Base-by-base conservation (phyloP, 2,888 invertebrate genomes). In the Tiphia femorata region DNA sequence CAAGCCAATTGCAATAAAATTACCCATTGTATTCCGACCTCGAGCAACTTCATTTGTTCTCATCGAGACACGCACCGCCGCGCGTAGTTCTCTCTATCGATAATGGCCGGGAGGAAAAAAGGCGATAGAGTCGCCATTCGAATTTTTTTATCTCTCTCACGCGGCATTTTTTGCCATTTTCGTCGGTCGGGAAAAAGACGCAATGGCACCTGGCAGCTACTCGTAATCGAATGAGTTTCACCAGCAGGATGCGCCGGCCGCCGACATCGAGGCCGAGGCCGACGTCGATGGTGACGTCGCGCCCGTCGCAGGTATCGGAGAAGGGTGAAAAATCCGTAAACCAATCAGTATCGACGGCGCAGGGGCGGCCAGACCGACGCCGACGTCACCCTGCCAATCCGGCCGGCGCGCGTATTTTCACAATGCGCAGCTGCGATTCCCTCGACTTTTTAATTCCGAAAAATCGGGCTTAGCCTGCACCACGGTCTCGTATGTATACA, bases 261-360 rank as follows among this genome's bases (percentile, higher is more conserved):
- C n/a, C 3, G n/a, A 2, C n/a, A 52, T 52, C 14, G 21, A 25
- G 33, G 30, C 27, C 8, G 41, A 64, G 58, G 44, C 54, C n/a
- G 37, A 52, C n/a, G n/a, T 17, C 33, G 27, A 40, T 25, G 53
- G 55, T 51, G 41, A 42, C 41, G 21, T 21, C 19, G 49, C 16
- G 23, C 12, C 14, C 5, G 48, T 14, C 14, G 19, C 35, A 21
- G 49, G 46, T 50, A 51, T 47, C 48, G 41, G 23, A 40, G 27
- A 49, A 33, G 33, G 60, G 49, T 43, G 49, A 29, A 62, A 61
- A 54, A 41, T 23, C 52, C 42, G 58, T 67, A 64, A 71, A 66
- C 59, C 62, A 72, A 75, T 73, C 67, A 66, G 62, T 56, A 58
- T 67, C 60, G 48, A 48, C 57, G 58, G 62, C 58, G 57, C 33